Evolutionary conservation across 2,113 vertebrate genomes (phyloP).

Genomic region (Malurus melanocephalus): DNA sequence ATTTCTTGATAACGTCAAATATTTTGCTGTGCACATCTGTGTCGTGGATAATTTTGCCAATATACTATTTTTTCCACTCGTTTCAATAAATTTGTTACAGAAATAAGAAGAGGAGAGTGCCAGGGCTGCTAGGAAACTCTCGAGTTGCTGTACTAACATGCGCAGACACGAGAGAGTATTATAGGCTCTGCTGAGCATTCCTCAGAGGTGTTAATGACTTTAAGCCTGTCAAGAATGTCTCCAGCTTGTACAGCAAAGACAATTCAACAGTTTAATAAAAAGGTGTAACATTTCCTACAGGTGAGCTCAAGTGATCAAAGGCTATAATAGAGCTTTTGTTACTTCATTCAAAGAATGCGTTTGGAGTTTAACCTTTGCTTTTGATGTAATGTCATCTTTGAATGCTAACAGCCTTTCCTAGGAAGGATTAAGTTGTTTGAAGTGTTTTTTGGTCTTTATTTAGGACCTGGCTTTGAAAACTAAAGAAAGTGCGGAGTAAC

Average conservation of each 20-base stretch:
- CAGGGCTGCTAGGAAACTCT: neutral
- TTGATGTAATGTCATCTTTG: slow-evolving; percentile 77
- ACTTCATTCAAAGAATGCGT: slow-evolving; percentile 69
- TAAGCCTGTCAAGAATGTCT: slow-evolving; percentile 75
- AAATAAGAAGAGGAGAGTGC: neutral
- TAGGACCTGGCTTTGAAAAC: slow-evolving; percentile 38
- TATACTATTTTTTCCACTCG: neutral
- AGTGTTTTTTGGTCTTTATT: slow-evolving; percentile 20
- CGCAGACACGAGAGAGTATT: slow-evolving; percentile 1
- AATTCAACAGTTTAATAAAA: slow-evolving; percentile 70
- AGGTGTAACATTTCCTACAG: slow-evolving; percentile 78
- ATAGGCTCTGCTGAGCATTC: slow-evolving; percentile 34
- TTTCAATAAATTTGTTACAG: slow-evolving; percentile 46
- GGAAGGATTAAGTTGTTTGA: slow-evolving; percentile 44
- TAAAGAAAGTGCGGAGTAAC: slow-evolving; percentile 31
- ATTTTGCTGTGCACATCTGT: slow-evolving; percentile 28
- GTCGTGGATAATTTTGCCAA: slow-evolving; percentile 5
- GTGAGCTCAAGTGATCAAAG: slow-evolving; percentile 73
- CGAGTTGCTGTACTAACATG: slow-evolving; percentile 10
- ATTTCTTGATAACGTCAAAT: slow-evolving; percentile 9
- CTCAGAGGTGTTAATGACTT: slow-evolving; percentile 62
- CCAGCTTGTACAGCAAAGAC: slow-evolving; percentile 64
- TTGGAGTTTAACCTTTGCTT: slow-evolving; percentile 72
- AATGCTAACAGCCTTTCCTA: slow-evolving; percentile 68
- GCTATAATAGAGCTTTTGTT: slow-evolving; percentile 77